phyloP scores from a whole-genome alignment of 2,113 vertebrate genomes.

The Microtus pennsylvanicus region DNA sequence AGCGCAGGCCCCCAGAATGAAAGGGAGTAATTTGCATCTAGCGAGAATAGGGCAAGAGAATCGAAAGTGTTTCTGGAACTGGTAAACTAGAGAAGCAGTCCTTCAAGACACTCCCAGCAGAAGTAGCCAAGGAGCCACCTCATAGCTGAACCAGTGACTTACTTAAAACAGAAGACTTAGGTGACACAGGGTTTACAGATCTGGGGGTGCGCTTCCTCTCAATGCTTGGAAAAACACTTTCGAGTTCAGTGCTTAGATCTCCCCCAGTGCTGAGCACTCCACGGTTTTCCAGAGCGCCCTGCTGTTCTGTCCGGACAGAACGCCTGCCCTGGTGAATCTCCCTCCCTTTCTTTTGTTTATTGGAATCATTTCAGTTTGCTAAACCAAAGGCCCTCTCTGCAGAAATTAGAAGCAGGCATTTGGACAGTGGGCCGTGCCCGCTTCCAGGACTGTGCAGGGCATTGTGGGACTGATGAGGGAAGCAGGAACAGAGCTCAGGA shows the following conservation, averaged over 20 bases:
- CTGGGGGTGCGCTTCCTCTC: slow-evolving; percentile 10
- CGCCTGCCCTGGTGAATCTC: background rate
- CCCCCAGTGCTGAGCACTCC: background rate
- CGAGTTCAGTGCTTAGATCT: slow-evolving; percentile 38
- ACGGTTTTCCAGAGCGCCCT: slow-evolving; percentile 47
- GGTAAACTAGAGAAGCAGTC: slow-evolving; percentile 50
- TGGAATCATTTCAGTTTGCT: slow-evolving; percentile 61
- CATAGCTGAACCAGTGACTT: slow-evolving; percentile 45
- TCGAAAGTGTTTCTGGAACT: slow-evolving; percentile 49
- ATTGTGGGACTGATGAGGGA: slow-evolving; percentile 36
- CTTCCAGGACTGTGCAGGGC: background rate
- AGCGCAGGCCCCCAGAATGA: background rate
- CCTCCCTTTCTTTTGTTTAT: slow-evolving; percentile 34
- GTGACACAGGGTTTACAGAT: slow-evolving; percentile 64
- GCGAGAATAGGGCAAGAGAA: slow-evolving; percentile 32
- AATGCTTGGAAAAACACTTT: slow-evolving; percentile 51
- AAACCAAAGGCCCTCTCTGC: background rate
- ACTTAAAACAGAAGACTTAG: background rate
- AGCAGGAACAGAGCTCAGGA: background rate
- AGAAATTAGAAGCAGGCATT: slow-evolving; percentile 69
- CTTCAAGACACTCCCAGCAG: background rate
- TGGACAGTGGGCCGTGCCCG: background rate
- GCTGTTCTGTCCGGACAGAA: slow-evolving; percentile 18
- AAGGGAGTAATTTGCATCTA: slow-evolving; percentile 47
- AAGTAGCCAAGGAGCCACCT: background rate